Evolutionary conservation across 2,113 vertebrate genomes (phyloP).

Genomic region (Drymodes brunneopygia): DNA sequence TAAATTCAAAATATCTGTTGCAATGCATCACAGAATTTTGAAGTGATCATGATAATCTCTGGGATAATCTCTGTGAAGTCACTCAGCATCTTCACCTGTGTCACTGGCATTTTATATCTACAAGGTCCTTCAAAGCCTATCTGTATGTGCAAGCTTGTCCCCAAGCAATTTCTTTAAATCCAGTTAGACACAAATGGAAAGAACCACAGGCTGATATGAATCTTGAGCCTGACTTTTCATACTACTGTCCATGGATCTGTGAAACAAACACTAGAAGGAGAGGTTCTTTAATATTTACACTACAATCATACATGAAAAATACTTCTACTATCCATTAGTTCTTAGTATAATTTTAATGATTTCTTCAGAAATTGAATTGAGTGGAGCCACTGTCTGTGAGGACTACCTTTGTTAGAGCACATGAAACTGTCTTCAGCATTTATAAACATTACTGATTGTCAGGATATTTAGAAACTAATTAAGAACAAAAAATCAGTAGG

Average conservation of each 20-base stretch:
- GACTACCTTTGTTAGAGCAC: not conserved
- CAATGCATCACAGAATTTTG: not conserved
- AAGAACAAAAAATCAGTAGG: not conserved
- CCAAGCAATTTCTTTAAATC: not conserved
- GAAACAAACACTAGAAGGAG: not conserved
- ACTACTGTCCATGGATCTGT: not conserved
- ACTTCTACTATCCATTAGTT: not conserved
- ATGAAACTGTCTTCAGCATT: not conserved
- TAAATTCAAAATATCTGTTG: not conserved
- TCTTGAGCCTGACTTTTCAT: not conserved
- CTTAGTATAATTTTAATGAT: not conserved
- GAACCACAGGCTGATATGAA: not conserved
- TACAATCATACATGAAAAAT: not conserved
- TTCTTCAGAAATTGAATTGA: not conserved
- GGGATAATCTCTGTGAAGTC: not conserved
- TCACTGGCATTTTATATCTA: not conserved
- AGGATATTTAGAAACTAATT: not conserved
- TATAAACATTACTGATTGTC: not conserved
- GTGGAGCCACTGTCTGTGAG: not conserved
- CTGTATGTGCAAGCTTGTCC: not conserved
- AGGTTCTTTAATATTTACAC: not conserved
- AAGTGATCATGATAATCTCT: not conserved
- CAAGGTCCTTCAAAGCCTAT: not conserved
- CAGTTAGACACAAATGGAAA: not conserved
- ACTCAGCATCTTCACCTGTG: not conserved